phyloP scores from a whole-genome alignment of 2,797 vertebrate genomes.

The Zenarchopterus dispar region DNA sequence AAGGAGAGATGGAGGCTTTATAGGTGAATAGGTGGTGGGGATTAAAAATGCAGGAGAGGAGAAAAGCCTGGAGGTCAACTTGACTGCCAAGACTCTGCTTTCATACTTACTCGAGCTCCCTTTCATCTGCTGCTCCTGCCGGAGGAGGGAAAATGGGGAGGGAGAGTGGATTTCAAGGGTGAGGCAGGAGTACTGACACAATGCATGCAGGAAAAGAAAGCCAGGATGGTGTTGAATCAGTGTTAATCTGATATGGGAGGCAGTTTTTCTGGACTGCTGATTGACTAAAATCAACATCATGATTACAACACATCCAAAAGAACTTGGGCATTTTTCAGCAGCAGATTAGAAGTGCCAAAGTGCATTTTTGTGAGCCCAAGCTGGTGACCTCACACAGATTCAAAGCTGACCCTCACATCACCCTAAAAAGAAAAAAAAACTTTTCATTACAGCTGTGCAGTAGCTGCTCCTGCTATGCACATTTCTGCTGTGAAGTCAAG shows the following conservation, averaged over 20 bases:
- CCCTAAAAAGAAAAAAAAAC: constrained; percentile 24
- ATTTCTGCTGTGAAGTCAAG: constrained; percentile 41
- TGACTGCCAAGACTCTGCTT: constrained; percentile 64
- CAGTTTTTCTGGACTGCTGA: constrained; percentile 29
- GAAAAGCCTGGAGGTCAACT: constrained; percentile 70
- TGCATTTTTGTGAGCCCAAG: constrained; percentile 9
- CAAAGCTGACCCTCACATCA: constrained; percentile 34
- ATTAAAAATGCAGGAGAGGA: constrained; percentile 41
- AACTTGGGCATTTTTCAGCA: constrained; percentile 3
- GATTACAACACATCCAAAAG: too few species aligned
- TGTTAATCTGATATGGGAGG: constrained; percentile 28
- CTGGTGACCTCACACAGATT: constrained; percentile 13
- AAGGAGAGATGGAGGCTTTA: constrained; percentile 39
- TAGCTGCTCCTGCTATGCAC: constrained; percentile 40
- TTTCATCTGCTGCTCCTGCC: constrained; percentile 73
- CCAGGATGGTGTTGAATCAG: constrained; percentile 18
- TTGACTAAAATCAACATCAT: constrained; percentile 22
- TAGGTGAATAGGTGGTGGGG: constrained; percentile 62
- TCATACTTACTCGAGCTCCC: constrained; percentile 59
- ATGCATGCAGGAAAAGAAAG: constrained; percentile 23
- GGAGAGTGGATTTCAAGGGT: constrained; percentile 11
- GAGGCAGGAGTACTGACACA: constrained; percentile 39
- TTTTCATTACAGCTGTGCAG: constrained; percentile 50
- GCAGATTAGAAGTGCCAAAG: constrained; percentile 21
- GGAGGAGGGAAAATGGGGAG: constrained; percentile 15